These are phyloP conservation scores for Onthophagus sagittarius DNA, from an alignment of 2,888 invertebrate genomes.

Conservation along the genomic window DNA sequence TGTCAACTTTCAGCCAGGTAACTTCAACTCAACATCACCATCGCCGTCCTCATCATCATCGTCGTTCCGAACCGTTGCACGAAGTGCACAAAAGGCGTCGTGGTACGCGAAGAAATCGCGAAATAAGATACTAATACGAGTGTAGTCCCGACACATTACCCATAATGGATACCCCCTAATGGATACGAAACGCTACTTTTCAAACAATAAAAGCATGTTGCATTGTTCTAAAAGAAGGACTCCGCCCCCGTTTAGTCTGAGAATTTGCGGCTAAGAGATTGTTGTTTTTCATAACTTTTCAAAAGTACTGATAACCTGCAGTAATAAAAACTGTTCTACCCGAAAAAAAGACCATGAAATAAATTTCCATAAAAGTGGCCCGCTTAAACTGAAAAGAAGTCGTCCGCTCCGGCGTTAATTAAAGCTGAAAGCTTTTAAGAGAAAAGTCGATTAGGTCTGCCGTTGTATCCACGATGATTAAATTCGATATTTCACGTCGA, in stretches of 20 bases:
- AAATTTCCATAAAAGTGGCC: background rate
- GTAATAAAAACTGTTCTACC: background rate
- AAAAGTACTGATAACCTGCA: background rate
- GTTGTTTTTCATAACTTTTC: background rate
- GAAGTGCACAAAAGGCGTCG: background rate
- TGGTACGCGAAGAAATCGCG: background rate
- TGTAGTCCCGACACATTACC: background rate
- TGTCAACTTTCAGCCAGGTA: background rate
- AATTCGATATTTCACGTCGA: background rate
- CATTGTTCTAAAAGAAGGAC: background rate
- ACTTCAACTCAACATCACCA: no score
- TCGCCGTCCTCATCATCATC: background rate
- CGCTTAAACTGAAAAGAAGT: background rate
- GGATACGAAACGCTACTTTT: background rate
- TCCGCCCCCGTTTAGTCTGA: background rate
- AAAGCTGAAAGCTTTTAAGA: slow-evolving; percentile 10
- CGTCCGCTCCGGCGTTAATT: background rate
- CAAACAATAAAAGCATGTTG: background rate
- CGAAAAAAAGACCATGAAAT: background rate
- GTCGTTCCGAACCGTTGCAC: background rate
- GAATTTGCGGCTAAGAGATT: background rate
- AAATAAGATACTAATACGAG: background rate
- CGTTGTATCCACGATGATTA: background rate
- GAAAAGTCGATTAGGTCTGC: background rate
- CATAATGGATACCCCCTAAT: background rate